Base-by-base conservation (phyloP, 2,113 vertebrate genomes). In the Lasiurus cinereus region DNA sequence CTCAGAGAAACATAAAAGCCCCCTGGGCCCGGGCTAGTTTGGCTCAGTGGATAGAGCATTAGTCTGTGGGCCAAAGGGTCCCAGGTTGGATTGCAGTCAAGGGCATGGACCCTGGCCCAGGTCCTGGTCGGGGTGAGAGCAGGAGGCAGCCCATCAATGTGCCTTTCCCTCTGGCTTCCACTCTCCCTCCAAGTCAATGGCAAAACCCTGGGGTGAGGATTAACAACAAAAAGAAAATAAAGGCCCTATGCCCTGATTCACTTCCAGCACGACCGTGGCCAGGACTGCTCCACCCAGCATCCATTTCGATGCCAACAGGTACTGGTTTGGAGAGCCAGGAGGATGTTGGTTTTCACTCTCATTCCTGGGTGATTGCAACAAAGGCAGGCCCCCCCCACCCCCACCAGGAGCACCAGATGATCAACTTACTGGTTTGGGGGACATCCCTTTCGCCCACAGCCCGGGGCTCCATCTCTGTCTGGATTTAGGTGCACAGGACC, bases 401-500 rank as follows among this genome's bases (percentile, higher is more conserved):
- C 39, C 39, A 39, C 39, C 10, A 11, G 31, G 52, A 67, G 43
- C 80, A 78, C 73, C 85, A 69, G 56, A 90, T 8, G 93, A 94
- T 90, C 94, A 43, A 73, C 29, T 94, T 93, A 83, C 3, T 87
- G 54, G 54, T 29, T 91, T 91, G 46, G 46, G 1, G 4, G 31
- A 67, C 78, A 50, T 66, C n/a, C 82, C 83, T 88, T 91, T 76
- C 84, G 69, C 80, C 91, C 94, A 70, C 48, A 94, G 91, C 5
- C 22, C 46, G 8, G 15, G 12, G 88, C 54, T 90, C 83, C 92
- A 14, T 36, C 88, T 77, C 83, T 0, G 0, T 69, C 52, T 73
- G 27, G 14, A 27, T 5, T 18, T 79, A 12, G 78, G 84, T 85
- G 50, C 62, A 90, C 77, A 72, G 31, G 86, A 91, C 54, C 56